These are phyloP conservation scores for Pseudococcus jackbeardsleyi DNA, from an alignment of 2,888 invertebrate species.

Conservation along the genomic window DNA sequence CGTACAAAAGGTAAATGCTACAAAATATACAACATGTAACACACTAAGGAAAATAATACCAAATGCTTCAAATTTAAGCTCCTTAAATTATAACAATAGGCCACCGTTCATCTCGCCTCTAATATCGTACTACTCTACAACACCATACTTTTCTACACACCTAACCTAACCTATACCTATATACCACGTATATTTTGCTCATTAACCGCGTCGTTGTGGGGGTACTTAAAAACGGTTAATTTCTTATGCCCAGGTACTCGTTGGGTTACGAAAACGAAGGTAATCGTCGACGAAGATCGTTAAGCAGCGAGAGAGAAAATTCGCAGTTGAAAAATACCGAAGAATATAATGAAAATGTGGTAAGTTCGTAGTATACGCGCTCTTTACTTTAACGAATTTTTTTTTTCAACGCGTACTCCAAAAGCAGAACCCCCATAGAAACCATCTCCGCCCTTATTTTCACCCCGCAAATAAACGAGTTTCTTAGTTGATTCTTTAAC, in stretches of 20 bases:
- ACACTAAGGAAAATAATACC: neutral
- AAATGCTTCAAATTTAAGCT: constrained; percentile 9
- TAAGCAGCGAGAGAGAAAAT: constrained; percentile 39
- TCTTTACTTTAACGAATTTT: constrained; percentile 12
- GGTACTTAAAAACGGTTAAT: constrained; percentile 7
- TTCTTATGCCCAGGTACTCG: constrained; percentile 31
- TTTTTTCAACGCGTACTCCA: neutral
- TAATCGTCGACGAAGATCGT: constrained; percentile 52
- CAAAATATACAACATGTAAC: neutral
- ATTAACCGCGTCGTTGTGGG: neutral
- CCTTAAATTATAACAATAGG: constrained; percentile 22
- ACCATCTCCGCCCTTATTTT: neutral
- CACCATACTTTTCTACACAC: neutral
- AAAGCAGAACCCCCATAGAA: neutral
- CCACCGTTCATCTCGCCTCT: neutral
- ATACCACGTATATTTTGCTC: neutral
- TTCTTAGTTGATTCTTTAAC: neutral
- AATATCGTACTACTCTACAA: neutral
- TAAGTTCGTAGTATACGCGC: constrained; percentile 5
- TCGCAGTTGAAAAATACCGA: constrained; percentile 50
- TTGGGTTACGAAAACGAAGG: constrained; percentile 41
- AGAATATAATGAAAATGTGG: constrained; percentile 54
- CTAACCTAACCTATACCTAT: neutral
- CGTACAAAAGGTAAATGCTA: neutral
- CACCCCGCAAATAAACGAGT: neutral